phyloP scores from a whole-genome alignment of 2,888 invertebrate genomes.

The Tromatobia lineatoria region DNA sequence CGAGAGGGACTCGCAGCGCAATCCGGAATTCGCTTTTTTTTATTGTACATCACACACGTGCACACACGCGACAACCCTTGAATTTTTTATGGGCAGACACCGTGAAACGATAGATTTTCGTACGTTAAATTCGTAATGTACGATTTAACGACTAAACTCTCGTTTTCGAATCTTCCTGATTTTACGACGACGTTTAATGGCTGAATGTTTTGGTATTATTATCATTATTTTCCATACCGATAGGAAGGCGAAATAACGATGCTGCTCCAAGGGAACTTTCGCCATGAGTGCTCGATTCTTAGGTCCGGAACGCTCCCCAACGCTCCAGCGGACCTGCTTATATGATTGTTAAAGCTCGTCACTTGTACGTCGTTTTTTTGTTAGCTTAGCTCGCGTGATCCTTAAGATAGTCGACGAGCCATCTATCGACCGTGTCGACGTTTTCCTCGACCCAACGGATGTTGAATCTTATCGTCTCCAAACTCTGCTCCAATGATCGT shows the following conservation, averaged over 20 bases:
- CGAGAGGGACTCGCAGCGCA: conserved; percentile 33
- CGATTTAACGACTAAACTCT: conserved; percentile 8
- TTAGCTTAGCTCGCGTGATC: conserved; percentile 67
- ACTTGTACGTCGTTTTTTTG: conserved; percentile 50
- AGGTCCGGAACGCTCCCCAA: conserved; percentile 35
- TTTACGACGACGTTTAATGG: not conserved
- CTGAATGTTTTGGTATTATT: not conserved
- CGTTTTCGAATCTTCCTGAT: conserved; percentile 5
- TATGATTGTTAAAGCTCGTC: conserved; percentile 69
- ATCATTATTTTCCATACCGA: not conserved
- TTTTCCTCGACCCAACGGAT: conserved; percentile 91
- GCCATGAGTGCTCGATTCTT: not conserved
- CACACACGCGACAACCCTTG: conserved; percentile 30
- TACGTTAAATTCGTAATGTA: conserved; percentile 25
- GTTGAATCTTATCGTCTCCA: conserved; percentile 93
- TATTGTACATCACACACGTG: conserved; percentile 68
- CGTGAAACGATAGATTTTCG: conserved; percentile 40
- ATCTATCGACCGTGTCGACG: conserved; percentile 86
- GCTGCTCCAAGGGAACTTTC: conserved; percentile 1
- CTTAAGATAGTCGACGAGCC: conserved; percentile 85
- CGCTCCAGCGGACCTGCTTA: conserved; percentile 33
- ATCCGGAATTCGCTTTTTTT: conserved; percentile 57
- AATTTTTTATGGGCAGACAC: conserved; percentile 24
- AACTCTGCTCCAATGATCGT: conserved; percentile 90
- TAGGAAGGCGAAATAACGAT: not conserved